These are phyloP conservation scores for Mesocricetus auratus DNA, from an alignment of 2,113 vertebrate species.

Conservation along the genomic window DNA sequence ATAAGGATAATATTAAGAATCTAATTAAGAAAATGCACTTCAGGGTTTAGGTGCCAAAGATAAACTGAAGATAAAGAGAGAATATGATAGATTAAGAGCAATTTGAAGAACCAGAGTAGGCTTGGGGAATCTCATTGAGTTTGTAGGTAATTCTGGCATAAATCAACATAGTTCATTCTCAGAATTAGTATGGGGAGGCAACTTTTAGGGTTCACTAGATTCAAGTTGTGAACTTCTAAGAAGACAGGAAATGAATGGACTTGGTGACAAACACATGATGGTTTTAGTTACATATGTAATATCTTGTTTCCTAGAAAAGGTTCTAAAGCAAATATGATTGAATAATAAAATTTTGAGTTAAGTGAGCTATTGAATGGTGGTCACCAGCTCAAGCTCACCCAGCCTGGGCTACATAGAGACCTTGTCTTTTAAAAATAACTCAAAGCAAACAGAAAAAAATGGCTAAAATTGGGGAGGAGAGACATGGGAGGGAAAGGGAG, in stretches of 20 bases:
- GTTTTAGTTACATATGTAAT: slow-evolving; percentile 11
- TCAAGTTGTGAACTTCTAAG: not conserved
- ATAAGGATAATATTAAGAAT: not conserved
- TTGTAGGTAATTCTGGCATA: slow-evolving; percentile 2
- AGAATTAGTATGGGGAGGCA: not conserved
- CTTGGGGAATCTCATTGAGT: not conserved
- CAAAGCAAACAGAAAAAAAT: not conserved
- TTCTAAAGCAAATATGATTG: slow-evolving; percentile 40
- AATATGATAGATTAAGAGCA: slow-evolving; percentile 19
- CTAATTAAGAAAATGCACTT: not conserved
- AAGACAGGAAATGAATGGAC: not conserved
- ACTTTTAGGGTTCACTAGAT: slow-evolving; percentile 11
- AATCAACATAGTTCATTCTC: slow-evolving; percentile 20
- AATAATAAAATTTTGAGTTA: slow-evolving; percentile 6
- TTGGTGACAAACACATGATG: not conserved
- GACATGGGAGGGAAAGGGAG: too few relatives aligned
- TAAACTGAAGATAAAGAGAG: slow-evolving; percentile 8
- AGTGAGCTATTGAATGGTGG: not conserved
- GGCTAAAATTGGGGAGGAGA: too few relatives aligned
- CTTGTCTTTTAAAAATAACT: not conserved
- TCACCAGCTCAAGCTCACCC: not conserved
- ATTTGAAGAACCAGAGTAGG: slow-evolving; percentile 4
- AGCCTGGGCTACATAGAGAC: not conserved
- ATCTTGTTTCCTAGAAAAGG: slow-evolving; percentile 27
- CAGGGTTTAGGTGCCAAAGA: not conserved